These are phyloP conservation scores for Marasmarcha lunaedactyla DNA, from an alignment of 2,888 invertebrate species.

Conservation along the genomic window DNA sequence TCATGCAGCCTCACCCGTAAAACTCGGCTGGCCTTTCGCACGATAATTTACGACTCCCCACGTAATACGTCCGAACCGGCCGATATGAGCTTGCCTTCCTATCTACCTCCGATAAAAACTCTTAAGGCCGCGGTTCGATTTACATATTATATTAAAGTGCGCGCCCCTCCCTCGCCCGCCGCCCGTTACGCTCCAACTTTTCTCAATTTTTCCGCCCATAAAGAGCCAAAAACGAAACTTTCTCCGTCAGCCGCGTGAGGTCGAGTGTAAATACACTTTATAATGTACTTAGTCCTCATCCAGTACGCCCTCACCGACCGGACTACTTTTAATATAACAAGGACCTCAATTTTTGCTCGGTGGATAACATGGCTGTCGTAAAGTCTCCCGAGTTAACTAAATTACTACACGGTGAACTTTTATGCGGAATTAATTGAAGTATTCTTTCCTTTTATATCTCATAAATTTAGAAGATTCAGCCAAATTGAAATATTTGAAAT, in stretches of 20 bases:
- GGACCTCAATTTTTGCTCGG: conserved; percentile 20
- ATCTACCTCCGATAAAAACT: not conserved
- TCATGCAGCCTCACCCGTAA: conserved; percentile 51
- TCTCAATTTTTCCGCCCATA: conserved; percentile 69
- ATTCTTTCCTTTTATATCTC: too few relatives aligned
- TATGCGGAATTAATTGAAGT: too few relatives aligned
- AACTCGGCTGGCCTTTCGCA: conserved; percentile 56
- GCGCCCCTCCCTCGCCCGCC: conserved; percentile 39
- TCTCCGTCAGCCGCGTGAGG: conserved; percentile 56
- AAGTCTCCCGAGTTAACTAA: too few relatives aligned
- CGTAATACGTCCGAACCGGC: conserved; percentile 54
- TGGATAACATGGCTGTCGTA: conserved; percentile 6
- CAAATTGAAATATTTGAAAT: too few relatives aligned
- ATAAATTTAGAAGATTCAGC: too few relatives aligned
- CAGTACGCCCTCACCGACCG: conserved; percentile 39
- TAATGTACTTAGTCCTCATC: conserved; percentile 65
- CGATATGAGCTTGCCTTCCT: conserved; percentile 55
- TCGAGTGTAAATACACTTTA: conserved; percentile 67
- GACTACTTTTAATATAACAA: conserved; percentile 55
- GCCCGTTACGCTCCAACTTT: conserved; percentile 62
- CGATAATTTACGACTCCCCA: conserved; percentile 64
- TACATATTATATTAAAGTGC: conserved; percentile 69
- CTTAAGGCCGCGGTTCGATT: conserved; percentile 49
- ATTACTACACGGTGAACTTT: too few relatives aligned
- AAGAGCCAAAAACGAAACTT: conserved; percentile 64